Evolutionary conservation across 2,797 vertebrate genomes (phyloP).

Genomic region (Poecilia velifera): DNA sequence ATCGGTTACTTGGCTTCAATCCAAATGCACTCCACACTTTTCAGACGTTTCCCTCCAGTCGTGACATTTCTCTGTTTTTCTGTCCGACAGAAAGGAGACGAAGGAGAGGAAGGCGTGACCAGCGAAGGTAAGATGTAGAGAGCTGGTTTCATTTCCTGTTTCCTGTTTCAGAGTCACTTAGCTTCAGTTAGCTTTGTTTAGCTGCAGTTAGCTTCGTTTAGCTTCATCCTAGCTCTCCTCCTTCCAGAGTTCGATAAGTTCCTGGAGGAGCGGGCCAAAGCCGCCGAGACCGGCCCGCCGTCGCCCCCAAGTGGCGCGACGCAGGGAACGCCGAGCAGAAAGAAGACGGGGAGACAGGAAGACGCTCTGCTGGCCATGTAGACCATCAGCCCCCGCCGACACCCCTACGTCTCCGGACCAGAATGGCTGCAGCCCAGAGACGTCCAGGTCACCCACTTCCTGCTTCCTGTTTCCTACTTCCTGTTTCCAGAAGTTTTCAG

Average conservation of each 20-base stretch:
- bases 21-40: neutral
- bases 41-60: neutral
- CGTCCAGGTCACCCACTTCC: conserved; percentile 5
- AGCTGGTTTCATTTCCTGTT: no score
- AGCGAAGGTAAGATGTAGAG: conserved; percentile 88
- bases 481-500: conserved; percentile 23
- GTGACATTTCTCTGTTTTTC: conserved; percentile 38
- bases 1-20: neutral
- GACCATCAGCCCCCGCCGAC: conserved; percentile 31
- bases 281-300: conserved; percentile 90
- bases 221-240: neutral
- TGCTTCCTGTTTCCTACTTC: conserved; percentile 16
- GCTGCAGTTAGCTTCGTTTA: no score
- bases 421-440: conserved; percentile 3
- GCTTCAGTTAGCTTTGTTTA: no score
- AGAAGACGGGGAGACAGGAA: conserved; percentile 88
- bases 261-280: conserved; percentile 97
- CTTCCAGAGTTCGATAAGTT: conserved; percentile 96
- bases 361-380: conserved; percentile 91
- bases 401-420: neutral
- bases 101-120: conserved; percentile 94
- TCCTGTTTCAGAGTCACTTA: no score
- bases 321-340: conserved; percentile 80
- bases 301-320: conserved; percentile 82
- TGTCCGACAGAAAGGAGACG: conserved; percentile 89